Evolutionary conservation across 2,888 invertebrate genomes (phyloP).

Genomic region (Biston stratarius): DNA sequence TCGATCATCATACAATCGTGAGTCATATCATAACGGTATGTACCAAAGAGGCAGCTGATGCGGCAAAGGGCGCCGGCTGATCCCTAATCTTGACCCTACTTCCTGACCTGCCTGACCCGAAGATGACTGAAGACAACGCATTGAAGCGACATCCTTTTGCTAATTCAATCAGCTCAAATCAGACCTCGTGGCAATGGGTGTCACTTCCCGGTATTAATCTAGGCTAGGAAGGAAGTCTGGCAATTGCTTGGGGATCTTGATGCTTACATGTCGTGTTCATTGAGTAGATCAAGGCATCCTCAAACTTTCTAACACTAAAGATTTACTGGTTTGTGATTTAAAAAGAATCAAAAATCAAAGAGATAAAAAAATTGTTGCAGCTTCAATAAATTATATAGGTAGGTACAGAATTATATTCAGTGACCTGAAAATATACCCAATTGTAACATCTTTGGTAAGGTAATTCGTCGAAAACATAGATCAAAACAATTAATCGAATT

Average conservation of each 20-base stretch:
- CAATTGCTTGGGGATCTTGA: slow-evolving; percentile 1
- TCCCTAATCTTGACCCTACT: slow-evolving; percentile 52
- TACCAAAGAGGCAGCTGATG: slow-evolving; percentile 68
- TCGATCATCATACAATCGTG: slow-evolving; percentile 44
- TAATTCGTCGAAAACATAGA: background rate
- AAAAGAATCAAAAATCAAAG: background rate
- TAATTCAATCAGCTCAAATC: slow-evolving; percentile 71
- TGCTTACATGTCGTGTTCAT: background rate
- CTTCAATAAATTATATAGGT: no score
- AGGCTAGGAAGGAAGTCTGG: slow-evolving; percentile 27
- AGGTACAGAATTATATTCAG: background rate
- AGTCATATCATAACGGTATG: slow-evolving; percentile 56
- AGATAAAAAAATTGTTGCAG: no score
- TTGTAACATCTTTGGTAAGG: background rate
- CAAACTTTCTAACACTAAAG: no score
- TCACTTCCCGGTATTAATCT: slow-evolving; percentile 50
- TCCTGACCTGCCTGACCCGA: slow-evolving; percentile 50
- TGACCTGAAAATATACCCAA: background rate
- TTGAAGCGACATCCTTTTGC: slow-evolving; percentile 63
- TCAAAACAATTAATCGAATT: background rate
- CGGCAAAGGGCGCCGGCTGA: slow-evolving; percentile 61
- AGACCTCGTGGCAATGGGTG: slow-evolving; percentile 31
- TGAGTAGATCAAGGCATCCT: background rate
- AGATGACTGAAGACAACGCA: slow-evolving; percentile 53
- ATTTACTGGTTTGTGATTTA: background rate